Percentiles rank a stretch among this genome's conserved stretches.
Conservation (phyloP, 2,113 vertebrate species). For the Pygoscelis antarcticus region DNA sequence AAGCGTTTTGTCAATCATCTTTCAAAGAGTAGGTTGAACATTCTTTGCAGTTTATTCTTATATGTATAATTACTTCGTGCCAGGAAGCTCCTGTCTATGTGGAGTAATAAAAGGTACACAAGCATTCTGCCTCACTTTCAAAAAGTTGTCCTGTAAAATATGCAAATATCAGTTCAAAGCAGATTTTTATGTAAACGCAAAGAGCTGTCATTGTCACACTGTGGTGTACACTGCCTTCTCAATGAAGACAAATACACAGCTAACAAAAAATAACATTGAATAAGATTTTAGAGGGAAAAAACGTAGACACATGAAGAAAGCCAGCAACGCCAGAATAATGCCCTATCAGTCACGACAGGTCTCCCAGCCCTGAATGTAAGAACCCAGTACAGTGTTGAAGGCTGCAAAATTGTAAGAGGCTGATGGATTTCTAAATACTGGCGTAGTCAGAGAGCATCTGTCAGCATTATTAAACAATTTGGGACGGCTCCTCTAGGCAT, state of each 20-base stretch:
- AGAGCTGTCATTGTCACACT: not conserved
- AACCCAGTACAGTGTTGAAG: not conserved
- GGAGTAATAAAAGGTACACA: not conserved
- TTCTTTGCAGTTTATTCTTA: not conserved
- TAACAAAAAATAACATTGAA: not conserved
- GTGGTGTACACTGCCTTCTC: not conserved
- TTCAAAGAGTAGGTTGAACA: not conserved
- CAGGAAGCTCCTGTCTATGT: not conserved
- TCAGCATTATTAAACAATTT: not conserved
- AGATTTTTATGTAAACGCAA: slow-evolving; percentile 1
- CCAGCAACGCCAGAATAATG: not conserved
- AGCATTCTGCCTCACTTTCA: not conserved
- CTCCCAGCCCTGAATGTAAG: not conserved
- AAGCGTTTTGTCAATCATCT: not conserved
- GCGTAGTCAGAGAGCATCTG: not conserved
- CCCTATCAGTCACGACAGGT: not conserved
- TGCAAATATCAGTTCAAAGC: not conserved
- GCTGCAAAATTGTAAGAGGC: not conserved
- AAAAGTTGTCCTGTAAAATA: not conserved
- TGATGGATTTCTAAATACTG: not conserved
- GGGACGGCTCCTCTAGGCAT: not conserved
- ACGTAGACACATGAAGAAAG: not conserved
- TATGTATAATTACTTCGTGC: not conserved
- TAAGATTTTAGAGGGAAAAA: not conserved
- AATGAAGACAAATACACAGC: not conserved